Conservation (phyloP, 2,888 invertebrate species). For the Macrosiphum euphorbiae region DNA sequence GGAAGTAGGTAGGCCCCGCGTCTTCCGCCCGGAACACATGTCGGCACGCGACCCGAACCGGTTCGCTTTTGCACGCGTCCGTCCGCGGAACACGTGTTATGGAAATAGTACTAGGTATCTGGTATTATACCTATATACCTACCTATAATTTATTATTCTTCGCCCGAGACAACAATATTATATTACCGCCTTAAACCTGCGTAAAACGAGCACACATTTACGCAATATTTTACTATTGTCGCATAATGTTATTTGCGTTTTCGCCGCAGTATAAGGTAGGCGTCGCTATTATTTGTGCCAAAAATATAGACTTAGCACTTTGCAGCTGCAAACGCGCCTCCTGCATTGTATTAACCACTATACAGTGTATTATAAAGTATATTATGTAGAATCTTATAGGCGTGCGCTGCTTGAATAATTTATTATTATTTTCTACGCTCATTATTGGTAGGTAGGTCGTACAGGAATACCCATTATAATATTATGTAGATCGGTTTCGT, state of each 20-base stretch:
- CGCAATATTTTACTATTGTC: not conserved
- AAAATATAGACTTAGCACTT: not conserved
- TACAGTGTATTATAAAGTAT: not conserved
- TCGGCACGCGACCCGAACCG: constrained; percentile 63
- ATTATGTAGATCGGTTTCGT: not conserved
- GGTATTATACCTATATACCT: too few relatives aligned
- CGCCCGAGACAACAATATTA: not conserved
- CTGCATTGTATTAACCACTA: not conserved
- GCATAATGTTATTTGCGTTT: not conserved
- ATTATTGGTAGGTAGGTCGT: not conserved
- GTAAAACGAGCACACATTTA: not conserved
- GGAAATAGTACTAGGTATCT: not conserved
- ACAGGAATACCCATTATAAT: too few relatives aligned
- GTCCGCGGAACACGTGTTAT: not conserved
- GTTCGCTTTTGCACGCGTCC: constrained; percentile 45
- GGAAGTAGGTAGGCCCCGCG: constrained; percentile 38
- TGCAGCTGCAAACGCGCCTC: not conserved
- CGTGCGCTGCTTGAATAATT: not conserved
- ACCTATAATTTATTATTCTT: constrained; percentile 4
- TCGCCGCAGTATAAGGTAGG: not conserved
- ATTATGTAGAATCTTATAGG: not conserved
- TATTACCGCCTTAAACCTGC: not conserved
- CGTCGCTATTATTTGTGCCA: not conserved
- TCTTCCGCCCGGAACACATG: constrained; percentile 53
- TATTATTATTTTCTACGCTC: not conserved